phyloP scores from a whole-genome alignment of 2,888 invertebrate species.

The Scaptomyza parva region DNA sequence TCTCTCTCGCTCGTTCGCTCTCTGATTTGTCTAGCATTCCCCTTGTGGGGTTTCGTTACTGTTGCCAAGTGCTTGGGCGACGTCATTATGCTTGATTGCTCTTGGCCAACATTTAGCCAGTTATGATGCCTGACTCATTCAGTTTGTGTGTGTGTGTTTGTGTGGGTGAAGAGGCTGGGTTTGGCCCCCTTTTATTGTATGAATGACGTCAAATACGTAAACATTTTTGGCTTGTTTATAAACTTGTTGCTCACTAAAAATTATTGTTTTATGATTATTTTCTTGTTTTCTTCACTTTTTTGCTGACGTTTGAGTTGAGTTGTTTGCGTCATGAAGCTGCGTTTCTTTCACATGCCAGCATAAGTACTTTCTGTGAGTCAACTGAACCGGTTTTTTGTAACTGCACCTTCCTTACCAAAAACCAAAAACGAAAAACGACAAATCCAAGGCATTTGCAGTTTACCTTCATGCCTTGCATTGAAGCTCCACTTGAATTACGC shows the following conservation, averaged over 20 bases:
- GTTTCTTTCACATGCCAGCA: slow-evolving; percentile 18
- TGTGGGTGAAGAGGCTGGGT: slow-evolving; percentile 14
- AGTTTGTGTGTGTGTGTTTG: slow-evolving; percentile 13
- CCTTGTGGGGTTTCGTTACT: slow-evolving; percentile 45
- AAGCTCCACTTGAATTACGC: background rate
- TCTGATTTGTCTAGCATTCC: slow-evolving; percentile 8
- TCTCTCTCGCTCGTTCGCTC: slow-evolving; percentile 12
- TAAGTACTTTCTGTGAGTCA: slow-evolving; percentile 30
- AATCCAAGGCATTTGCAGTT: slow-evolving; percentile 24
- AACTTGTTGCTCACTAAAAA: slow-evolving; percentile 55
- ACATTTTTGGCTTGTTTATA: slow-evolving; percentile 21
- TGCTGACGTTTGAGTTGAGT: slow-evolving; percentile 28
- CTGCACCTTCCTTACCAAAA: slow-evolving; percentile 5
- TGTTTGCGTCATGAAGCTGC: slow-evolving; percentile 40
- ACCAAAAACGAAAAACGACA: too few species aligned
- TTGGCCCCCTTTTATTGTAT: slow-evolving; percentile 1
- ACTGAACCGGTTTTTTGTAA: slow-evolving; percentile 34
- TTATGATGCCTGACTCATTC: slow-evolving; percentile 61
- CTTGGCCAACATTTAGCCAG: slow-evolving; percentile 61
- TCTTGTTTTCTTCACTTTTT: slow-evolving; percentile 21
- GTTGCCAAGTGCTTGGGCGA: slow-evolving; percentile 38
- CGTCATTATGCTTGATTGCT: slow-evolving; percentile 64
- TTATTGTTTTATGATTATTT: slow-evolving; percentile 3
- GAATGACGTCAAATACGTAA: slow-evolving; percentile 57
- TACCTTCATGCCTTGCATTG: slow-evolving; percentile 45